Conservation (phyloP, 2,888 invertebrate species). For the Euplexia lucipara region DNA sequence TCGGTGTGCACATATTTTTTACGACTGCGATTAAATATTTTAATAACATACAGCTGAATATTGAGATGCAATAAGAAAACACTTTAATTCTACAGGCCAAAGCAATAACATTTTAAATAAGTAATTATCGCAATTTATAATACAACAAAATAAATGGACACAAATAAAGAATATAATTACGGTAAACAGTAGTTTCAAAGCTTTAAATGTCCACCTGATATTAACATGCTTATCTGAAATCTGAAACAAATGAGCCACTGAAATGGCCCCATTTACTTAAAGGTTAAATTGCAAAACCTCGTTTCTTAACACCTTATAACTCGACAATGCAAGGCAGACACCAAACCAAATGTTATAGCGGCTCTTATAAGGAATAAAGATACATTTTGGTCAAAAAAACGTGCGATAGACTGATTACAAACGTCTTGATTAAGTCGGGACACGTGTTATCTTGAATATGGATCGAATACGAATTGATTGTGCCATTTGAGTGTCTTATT, state of each 20-base stretch:
- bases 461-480: conserved; percentile 73
- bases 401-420: conserved; percentile 73
- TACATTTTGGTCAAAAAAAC: conserved; percentile 70
- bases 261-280: conserved; percentile 61
- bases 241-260: conserved; percentile 55
- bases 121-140: conserved; percentile 7
- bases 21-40: no score
- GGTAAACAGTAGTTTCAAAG: conserved; percentile 44
- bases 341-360: conserved; percentile 66
- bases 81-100: no score
- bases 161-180: conserved; percentile 7
- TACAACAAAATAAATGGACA: not conserved
- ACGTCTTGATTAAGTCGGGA: conserved; percentile 69
- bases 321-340: conserved; percentile 67
- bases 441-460: conserved; percentile 68
- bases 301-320: conserved; percentile 71
- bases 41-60: no score
- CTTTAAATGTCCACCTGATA: conserved; percentile 24
- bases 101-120: rapidly evolving
- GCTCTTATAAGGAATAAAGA: conserved; percentile 72
- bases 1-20: no score
- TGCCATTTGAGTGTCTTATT: conserved; percentile 64
- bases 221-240: conserved; percentile 51
- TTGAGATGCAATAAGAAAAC: no score
- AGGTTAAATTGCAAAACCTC: conserved; percentile 67